Base-by-base conservation (phyloP, 92 coral and sea anemone species). In the Paramuricea clavata region DNA sequence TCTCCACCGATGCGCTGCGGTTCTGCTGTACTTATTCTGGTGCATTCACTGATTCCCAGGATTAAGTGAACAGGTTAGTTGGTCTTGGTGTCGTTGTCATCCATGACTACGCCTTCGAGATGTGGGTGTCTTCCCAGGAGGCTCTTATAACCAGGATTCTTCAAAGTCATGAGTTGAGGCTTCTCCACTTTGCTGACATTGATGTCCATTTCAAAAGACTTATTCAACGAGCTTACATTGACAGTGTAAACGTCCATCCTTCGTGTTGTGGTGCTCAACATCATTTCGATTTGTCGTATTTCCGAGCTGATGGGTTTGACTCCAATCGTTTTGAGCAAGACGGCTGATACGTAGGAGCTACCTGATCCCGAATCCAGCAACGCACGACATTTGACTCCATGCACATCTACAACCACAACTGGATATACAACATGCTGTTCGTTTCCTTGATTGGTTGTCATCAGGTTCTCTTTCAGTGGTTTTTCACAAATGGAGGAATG, bases 101-200 rank as follows among this genome's bases (percentile, higher is more conserved):
- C n/a, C n/a, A n/a, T n/a, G n/a, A n/a, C n/a, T n/a, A n/a, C n/a
- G n/a, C n/a, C n/a, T n/a, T n/a, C n/a, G n/a, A n/a, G n/a, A n/a
- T n/a, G n/a, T n/a, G n/a, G n/a, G n/a, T n/a, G n/a, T n/a, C n/a
- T n/a, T n/a, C n/a, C n/a, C n/a, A n/a, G n/a, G n/a, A 86, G 74
- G 47, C 65, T 86, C 85, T 86, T 62, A 78, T 86, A 86, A 10
- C 50, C 43, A 36, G 89, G n/a, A 74, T 86, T 86, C 27, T 77
- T 61, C 42, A 77, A 16, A 54, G 32, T 76, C 83, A 86, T 76
- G 17, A 77, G 84, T 31, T 86, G 76, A 25, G 76, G 83, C 52
- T 86, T 86, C 65, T 86, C 84, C 26, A 76, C 85, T 47, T 76
- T 64, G 49, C 78, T 67, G 59, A 87, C 90, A 11, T 80, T 74